Evolutionary conservation across 30 jellyfish, hydroid and myxozoan genomes (phyloP).

Genomic region (Calvadosia cruxmelitensis): DNA sequence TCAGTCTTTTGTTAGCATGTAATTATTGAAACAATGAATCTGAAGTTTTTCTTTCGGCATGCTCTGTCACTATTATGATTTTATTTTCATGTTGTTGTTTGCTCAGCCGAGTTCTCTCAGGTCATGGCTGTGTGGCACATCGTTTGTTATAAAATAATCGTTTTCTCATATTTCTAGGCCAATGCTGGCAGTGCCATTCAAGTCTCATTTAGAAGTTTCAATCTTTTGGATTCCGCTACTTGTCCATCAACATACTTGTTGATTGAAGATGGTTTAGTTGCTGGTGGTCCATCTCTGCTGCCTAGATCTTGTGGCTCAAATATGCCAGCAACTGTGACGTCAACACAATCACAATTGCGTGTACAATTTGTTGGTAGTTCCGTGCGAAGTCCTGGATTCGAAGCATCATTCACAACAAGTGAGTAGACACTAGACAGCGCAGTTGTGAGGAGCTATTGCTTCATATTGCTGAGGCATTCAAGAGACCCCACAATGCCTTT

Average conservation of each 20-base stretch:
- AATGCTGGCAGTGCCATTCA: slow-evolving; percentile 41
- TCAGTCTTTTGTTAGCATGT: too few species aligned
- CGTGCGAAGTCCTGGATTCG: slow-evolving; percentile 34
- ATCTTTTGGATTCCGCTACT: background rate
- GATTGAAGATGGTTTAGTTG: slow-evolving; percentile 33
- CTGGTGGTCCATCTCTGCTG: slow-evolving; percentile 8
- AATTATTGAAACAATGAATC: too few species aligned
- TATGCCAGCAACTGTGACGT: slow-evolving; percentile 29
- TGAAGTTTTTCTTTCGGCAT: too few species aligned
- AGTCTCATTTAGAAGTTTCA: slow-evolving; percentile 27
- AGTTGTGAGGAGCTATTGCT: too few species aligned
- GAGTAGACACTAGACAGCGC: background rate
- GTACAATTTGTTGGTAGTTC: slow-evolving; percentile 23
- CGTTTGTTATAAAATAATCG: too few species aligned
- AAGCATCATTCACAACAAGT: slow-evolving; percentile 33
- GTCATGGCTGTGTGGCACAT: too few species aligned
- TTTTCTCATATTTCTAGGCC: too few species aligned
- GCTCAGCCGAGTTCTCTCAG: too few species aligned
- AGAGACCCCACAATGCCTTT: too few species aligned
- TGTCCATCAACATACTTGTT: slow-evolving; percentile 28
- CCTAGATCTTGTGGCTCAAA: slow-evolving; percentile 41
- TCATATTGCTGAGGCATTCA: too few species aligned
- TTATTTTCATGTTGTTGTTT: too few species aligned
- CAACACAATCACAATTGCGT: slow-evolving; percentile 31
- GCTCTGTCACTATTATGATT: too few species aligned